Conservation (phyloP, 1,140 invertebrate genomes). For the Calliphora vicina region DNA sequence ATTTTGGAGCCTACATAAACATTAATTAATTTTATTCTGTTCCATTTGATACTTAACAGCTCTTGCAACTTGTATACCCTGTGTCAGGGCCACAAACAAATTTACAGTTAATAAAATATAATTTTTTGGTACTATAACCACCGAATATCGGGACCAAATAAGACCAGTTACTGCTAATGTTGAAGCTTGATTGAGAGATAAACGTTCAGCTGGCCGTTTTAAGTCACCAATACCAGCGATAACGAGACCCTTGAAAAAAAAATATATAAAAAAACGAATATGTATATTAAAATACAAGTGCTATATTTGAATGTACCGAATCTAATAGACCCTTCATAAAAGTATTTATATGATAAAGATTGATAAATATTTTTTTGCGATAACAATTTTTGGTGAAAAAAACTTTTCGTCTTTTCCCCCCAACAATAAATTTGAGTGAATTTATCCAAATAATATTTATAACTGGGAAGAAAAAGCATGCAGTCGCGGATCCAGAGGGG, state of each 20-base stretch:
- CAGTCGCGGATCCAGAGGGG: too few species aligned
- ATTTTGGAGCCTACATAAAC: too few species aligned
- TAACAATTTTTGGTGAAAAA: too few species aligned
- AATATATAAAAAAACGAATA: neutral
- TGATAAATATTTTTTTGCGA: too few species aligned
- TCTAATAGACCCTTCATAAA: too few species aligned
- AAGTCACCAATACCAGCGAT: conserved; percentile 94
- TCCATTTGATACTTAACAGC: conserved; percentile 43
- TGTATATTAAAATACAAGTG: neutral
- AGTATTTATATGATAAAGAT: too few species aligned
- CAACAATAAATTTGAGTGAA: too few species aligned
- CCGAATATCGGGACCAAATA: conserved; percentile 59
- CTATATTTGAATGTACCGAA: conserved; percentile 16
- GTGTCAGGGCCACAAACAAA: conserved; percentile 56
- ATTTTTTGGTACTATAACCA: conserved; percentile 61
- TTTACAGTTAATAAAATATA: conserved; percentile 58
- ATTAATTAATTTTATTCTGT: neutral
- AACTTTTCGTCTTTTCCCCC: too few species aligned
- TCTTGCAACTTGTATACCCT: conserved; percentile 50
- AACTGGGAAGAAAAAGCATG: too few species aligned
- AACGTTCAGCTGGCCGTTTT: conserved; percentile 84
- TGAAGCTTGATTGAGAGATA: conserved; percentile 85
- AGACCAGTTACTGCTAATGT: conserved; percentile 73
- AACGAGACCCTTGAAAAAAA: conserved; percentile 76
- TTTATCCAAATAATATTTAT: too few species aligned